Percentiles rank a stretch among this genome's conserved stretches.
Evolutionary conservation across 2,888 invertebrate genomes (phyloP).

Genomic region (Gryllus longicercus): DNA sequence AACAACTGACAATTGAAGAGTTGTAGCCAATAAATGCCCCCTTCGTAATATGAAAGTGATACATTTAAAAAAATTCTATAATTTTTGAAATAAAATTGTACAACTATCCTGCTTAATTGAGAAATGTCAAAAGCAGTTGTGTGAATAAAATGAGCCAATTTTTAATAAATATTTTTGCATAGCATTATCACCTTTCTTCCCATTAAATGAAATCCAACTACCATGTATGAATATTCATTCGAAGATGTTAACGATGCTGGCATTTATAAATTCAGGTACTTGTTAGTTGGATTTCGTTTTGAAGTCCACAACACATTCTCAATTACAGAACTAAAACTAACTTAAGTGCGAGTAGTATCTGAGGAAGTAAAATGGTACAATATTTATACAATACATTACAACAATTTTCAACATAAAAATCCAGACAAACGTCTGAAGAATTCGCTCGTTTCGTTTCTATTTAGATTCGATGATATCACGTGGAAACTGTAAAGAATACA

Average conservation of each 20-base stretch:
- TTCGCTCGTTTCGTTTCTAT: too few relatives aligned
- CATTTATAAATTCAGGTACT: not conserved
- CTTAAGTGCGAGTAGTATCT: not conserved
- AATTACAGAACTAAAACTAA: not conserved
- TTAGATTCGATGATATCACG: too few relatives aligned
- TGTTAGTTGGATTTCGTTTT: not conserved
- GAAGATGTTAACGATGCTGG: not conserved
- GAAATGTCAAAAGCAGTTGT: not conserved
- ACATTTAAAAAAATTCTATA: not conserved
- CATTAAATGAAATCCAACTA: too few relatives aligned
- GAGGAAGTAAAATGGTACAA: not conserved
- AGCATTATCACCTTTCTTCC: too few relatives aligned
- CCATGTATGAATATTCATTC: not conserved
- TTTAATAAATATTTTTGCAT: too few relatives aligned
- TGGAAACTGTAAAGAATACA: too few relatives aligned
- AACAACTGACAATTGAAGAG: not conserved
- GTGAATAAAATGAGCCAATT: too few relatives aligned
- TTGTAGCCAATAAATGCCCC: constrained; percentile 2
- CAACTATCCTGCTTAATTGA: not conserved
- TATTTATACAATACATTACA: constrained; percentile 2
- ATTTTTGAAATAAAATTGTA: constrained; percentile 2
- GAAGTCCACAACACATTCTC: not conserved
- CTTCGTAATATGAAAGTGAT: not conserved
- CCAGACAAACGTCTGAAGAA: too few relatives aligned
- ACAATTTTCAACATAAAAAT: not conserved